Base-by-base conservation (phyloP, 2,888 invertebrate species). In the Minunthozetes semirufus region DNA sequence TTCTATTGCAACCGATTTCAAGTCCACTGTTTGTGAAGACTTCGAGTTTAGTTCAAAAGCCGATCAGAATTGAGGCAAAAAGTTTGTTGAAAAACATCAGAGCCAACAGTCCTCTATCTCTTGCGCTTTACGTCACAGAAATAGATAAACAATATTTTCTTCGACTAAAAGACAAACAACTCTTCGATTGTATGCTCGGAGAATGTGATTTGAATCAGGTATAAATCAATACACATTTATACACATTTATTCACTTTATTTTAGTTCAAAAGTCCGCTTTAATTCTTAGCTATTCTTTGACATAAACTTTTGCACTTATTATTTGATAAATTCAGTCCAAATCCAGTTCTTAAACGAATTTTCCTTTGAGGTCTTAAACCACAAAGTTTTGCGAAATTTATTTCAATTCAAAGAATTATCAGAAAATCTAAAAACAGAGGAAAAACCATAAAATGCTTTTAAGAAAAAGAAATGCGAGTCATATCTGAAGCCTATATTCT, bases 131-230 rank as follows among this genome's bases (percentile, higher is more conserved):
- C 27, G 27, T 75, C 22, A 75, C 75, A 27, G 29, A 50, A 42
- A 72, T 72, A 15, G 75, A 75, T 59, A 71, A 75, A 72, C 61
- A 56, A 29, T 71, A 59, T 48, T 75, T 42, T 63, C 17, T 71
- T 13, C 75, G 72, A 59, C 22, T 75, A 5, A 71, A 61, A 42
- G 46, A 71, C 17, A 38, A 25, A 29, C 72, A 75, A 71, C 27
- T 75, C 19, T 59, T 71, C 11, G 22, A 27, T 13, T 29, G 56
- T 42, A 25, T 75, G 29, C 19, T 75, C 19, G 74, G 74, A 29
- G 38, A 38, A 6, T 33, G 19, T 19, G 66, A 19, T 66, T 19
- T 66, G 33, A 42, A 66, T 66, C 66, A 66, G 66, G 66, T 66
- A 66, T 17, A 27, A 1, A 9, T 27, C n/a, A n/a, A n/a, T n/a